These are phyloP conservation scores for Drosophila navojoa DNA, from an alignment of 1,140 invertebrate species.

Conservation along the genomic window DNA sequence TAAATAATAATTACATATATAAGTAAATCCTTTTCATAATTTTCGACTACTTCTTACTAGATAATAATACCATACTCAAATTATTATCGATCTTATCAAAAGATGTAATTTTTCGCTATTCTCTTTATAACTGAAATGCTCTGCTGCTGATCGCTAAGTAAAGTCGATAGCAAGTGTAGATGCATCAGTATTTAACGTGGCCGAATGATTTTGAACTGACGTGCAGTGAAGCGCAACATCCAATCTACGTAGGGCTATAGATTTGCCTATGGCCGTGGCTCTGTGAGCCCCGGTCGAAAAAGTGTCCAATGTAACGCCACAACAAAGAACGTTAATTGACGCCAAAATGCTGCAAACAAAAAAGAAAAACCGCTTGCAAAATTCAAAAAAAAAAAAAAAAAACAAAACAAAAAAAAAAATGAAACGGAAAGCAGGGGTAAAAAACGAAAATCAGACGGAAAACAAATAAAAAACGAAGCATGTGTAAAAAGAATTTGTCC, in stretches of 20 bases:
- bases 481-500: slow-evolving; percentile 66
- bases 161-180: slow-evolving; percentile 16
- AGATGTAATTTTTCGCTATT: too few species aligned
- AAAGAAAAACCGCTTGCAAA: slow-evolving; percentile 27
- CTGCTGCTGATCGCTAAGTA: too few species aligned
- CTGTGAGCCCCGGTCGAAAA: slow-evolving; percentile 55
- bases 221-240: slow-evolving; percentile 72
- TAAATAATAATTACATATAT: too few species aligned
- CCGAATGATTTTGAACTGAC: slow-evolving; percentile 30
- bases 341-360: slow-evolving; percentile 69
- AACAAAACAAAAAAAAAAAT: slow-evolving; percentile 32
- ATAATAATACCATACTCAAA: too few species aligned
- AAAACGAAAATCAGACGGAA: slow-evolving; percentile 30
- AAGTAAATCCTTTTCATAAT: too few species aligned
- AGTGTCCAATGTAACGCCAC: slow-evolving; percentile 83
- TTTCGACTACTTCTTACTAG: too few species aligned
- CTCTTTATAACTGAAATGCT: too few species aligned
- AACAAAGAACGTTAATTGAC: slow-evolving; percentile 83
- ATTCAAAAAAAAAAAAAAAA: slow-evolving; percentile 33
- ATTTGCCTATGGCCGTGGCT: slow-evolving; percentile 50
- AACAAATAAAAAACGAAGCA: slow-evolving; percentile 37
- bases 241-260: slow-evolving; percentile 67
- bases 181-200: slow-evolving; percentile 7
- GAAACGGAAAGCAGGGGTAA: neutral
- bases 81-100: too few species aligned